Percentiles rank a stretch among this genome's conserved stretches.
These are phyloP conservation scores for Odontophorus gujanensis DNA, from an alignment of 2,113 vertebrate genomes.

Conservation along the genomic window DNA sequence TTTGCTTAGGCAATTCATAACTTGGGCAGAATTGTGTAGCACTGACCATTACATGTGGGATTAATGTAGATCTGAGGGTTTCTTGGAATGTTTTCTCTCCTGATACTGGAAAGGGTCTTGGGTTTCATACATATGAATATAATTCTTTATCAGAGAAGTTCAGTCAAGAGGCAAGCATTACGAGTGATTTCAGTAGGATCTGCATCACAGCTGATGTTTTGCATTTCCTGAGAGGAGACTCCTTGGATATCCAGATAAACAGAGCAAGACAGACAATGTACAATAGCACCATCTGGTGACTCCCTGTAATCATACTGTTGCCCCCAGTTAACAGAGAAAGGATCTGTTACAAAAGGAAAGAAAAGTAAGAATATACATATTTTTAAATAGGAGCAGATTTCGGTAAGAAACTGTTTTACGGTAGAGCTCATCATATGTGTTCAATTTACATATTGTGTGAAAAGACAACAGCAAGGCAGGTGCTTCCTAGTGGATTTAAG, in stretches of 20 bases:
- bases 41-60: not conserved
- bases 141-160: not conserved
- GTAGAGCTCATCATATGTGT: not conserved
- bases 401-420: not conserved
- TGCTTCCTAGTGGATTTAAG: not conserved
- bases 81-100: not conserved
- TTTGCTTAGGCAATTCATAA: not conserved
- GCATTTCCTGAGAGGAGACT: not conserved
- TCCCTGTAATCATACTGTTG: constrained; percentile 39
- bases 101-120: not conserved
- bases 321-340: constrained; percentile 1
- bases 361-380: not conserved
- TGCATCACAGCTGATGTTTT: not conserved
- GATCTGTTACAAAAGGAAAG: not conserved
- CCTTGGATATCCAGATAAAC: not conserved
- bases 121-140: not conserved
- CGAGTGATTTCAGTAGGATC: not conserved
- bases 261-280: constrained; percentile 36
- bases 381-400: not conserved
- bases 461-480: not conserved
- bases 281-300: constrained; percentile 75
- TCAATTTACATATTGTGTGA: not conserved
- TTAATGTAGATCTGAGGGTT: not conserved
- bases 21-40: not conserved
- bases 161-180: not conserved